Base-by-base conservation (phyloP, 2,113 vertebrate species). In the Ictidomys tridecemlineatus region DNA sequence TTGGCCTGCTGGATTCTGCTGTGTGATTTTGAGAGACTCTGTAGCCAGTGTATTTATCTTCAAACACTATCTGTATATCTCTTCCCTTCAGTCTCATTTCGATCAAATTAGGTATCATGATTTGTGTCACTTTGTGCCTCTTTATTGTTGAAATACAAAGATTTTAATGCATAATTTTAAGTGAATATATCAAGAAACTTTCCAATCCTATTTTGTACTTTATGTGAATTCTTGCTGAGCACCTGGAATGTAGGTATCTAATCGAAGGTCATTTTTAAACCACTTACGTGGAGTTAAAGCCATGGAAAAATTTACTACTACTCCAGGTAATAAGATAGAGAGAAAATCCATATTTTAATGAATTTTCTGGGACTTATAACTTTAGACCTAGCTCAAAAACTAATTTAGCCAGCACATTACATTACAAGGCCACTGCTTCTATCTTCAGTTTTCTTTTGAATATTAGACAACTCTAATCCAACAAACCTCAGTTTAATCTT, bases 321-420 rank as follows among this genome's bases (percentile, higher is more conserved):
- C 56, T 16, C 2, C 56, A 70, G 56, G 34, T 85, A 77, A 48
- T 85, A 91, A 86, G 30, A 93, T 67, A 82, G 12, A 91, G 91
- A 67, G 74, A 95, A 93, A 96, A 88, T 58, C 18, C 37, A 80
- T 8, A 58, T 67, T 95, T 94, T 89, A 85, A 96, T 89, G 18
- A 85, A 37, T 72, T 84, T 13, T 39, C n/a, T 92, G 70, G 12
- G 34, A 80, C 76, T 45, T 65, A 51, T 89, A 78, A 70, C 48
- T 94, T 65, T 83, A 63, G 34, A 72, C 16, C 34, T 65, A 72
- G 20, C 42, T 85, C 72, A 63, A 93, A 65, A 94, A 85, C 69
- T 16, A 91, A 65, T 91, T 84, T 90, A 80, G 11, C 20, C 34
- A 80, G 11, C 61, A 91, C 18, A 72, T 61, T 85, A 65, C 79